Evolutionary conservation across 2,888 invertebrate genomes (phyloP), one percentile per base, ranked within the genome.

Genomic region (Brenthis daphne): DNA sequence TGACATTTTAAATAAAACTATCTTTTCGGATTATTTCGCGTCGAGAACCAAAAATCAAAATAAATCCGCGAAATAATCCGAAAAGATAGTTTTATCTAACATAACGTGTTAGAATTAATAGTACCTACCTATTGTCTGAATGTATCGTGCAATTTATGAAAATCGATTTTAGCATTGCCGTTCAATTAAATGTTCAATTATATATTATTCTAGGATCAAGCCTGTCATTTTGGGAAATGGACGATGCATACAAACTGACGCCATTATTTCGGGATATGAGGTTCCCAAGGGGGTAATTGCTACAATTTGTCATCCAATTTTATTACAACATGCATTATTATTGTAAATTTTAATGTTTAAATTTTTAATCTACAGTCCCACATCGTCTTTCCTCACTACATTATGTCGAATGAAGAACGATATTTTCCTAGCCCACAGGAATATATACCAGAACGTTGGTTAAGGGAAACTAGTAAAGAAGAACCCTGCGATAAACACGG

Each of bases 221-320:
- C 97, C 97, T 11, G 96, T 97, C 16, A 96, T 96, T 73, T 94
- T 96, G 79, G 97, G 97, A 53, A 96, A 97, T 77, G 96, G 96
- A 6, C 93, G 97, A 76, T 96, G 95, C 80, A 93, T 96, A 64
- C 96, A 96, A 84, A 94, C 95, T 11, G 96, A 97, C 84, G 92
- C 96, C 3, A 93, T 96, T 13, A 94, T 97, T 79, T 95, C 95
- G 69, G 97, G 97, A 72, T 97, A 96, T 81, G 92, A 94, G 81
- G 95, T 97, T 73, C 97, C 97, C 14, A 96, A 96, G 90, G 97
- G 97, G 86, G 96, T 97, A 93, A 65, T 33, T 43, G 37, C 11
- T 11, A 43, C 8, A 65, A 33, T 48, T 65, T 12, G n/a, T 55
- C 13, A 43, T 57, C 8, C n/a, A 53, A 60, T 6, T 29, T 55